Base-by-base conservation (phyloP, 1,140 invertebrate species). In the Papilio aristodemus region DNA sequence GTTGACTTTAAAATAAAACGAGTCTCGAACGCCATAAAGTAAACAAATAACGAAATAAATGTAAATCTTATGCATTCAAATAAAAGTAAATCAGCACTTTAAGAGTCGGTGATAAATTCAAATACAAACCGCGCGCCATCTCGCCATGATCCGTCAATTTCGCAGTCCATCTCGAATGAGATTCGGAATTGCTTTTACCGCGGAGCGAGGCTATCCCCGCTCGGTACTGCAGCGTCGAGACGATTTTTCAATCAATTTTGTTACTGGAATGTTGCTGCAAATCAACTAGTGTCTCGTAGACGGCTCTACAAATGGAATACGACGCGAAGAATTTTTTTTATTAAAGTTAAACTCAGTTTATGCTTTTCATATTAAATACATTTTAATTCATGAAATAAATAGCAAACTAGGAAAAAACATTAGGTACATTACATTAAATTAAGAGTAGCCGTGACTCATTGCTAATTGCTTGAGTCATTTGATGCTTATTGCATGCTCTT, bases 231-330 rank as follows among this genome's bases (percentile, higher is more conserved):
- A 71, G 68, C 66, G 69, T 70, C 70, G 60, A 72, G 68, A 68
- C 70, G 43, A 67, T 75, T 73, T 54, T 73, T 75, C 74, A 75
- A 75, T 75, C 73, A 75, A 75, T 75, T 75, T 46, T 58, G 57
- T 66, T 66, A 66, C 64, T 38, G 66, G 57, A 67, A 72, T 62
- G 71, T 72, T 58, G 71, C 69, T 69, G 70, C 71, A 75, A 75
- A 72, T 72, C 71, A 69, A 59, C 69, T 39, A 75, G 64, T 69
- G 50, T 66, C 71, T 72, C 70, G 71, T 63, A 32, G 27, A 32
- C 58, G 37, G 66, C 46, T 32, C 27, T 32, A 32, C 27, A 32
- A 63, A 39, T 17, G 37, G 22, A 64, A 64, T 64, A 39, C 59
- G 9, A 38, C 38, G 59, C 36, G 14, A 38, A 19, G 27, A 32